phyloP scores from a whole-genome alignment of 2,888 invertebrate species.

The Esperia sulphurella region DNA sequence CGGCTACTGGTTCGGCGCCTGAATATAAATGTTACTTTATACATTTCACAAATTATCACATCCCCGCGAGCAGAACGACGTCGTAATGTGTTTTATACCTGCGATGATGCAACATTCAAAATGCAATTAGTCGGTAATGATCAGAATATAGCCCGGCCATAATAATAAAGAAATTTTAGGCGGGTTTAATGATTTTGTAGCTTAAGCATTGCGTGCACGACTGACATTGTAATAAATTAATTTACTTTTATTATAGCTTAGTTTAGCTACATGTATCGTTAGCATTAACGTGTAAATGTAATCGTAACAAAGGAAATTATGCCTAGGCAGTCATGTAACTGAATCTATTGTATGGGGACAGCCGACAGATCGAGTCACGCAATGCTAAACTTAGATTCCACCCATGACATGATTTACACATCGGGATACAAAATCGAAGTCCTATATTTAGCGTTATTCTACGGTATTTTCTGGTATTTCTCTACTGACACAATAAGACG shows the following conservation, averaged over 20 bases:
- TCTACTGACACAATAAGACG: too few relatives aligned
- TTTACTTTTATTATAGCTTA: constrained; percentile 36
- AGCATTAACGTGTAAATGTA: constrained; percentile 44
- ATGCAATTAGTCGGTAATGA: constrained; percentile 34
- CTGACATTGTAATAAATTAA: constrained; percentile 37
- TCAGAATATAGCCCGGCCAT: constrained; percentile 26
- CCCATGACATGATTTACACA: not conserved
- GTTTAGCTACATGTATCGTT: constrained; percentile 25
- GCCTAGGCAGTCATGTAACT: constrained; percentile 35
- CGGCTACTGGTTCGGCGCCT: constrained; percentile 21
- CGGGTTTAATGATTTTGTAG: constrained; percentile 24
- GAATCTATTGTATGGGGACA: constrained; percentile 35
- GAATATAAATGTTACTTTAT: constrained; percentile 45
- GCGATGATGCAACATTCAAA: constrained; percentile 6
- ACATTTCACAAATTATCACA: constrained; percentile 35
- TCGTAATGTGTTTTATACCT: not conserved
- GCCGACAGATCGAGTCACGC: constrained; percentile 32
- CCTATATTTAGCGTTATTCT: not conserved
- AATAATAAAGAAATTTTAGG: constrained; percentile 24
- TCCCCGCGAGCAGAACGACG: constrained; percentile 13
- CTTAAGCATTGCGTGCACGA: constrained; percentile 31
- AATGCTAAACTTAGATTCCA: constrained; percentile 22
- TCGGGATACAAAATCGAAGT: not conserved
- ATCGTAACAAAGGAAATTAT: constrained; percentile 40
- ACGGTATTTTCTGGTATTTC: too few relatives aligned